phyloP scores from a whole-genome alignment of 2,888 invertebrate species.

The Hydriomena furcata region DNA sequence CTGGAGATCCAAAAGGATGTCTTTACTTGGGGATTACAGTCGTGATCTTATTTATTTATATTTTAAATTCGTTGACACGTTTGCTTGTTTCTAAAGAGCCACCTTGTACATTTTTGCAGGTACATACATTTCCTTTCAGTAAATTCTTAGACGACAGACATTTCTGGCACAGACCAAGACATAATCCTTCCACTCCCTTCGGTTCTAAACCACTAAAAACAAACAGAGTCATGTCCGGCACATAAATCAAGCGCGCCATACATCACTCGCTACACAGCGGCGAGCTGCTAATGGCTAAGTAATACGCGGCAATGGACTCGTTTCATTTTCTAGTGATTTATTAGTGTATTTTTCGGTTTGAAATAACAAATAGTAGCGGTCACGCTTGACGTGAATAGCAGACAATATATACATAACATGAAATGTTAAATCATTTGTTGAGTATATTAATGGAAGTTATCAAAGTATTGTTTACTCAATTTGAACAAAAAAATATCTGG shows the following conservation, averaged over 20 bases:
- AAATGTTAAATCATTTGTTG: too few species aligned
- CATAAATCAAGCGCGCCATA: conserved; percentile 53
- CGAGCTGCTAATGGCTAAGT: conserved; percentile 48
- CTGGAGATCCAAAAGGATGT: too few species aligned
- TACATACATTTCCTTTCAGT: not conserved
- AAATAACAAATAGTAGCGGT: conserved; percentile 27
- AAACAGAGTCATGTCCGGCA: conserved; percentile 33
- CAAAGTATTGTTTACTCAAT: too few species aligned
- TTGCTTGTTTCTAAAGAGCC: too few species aligned
- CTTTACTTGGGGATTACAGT: too few species aligned
- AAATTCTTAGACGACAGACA: conserved; percentile 3
- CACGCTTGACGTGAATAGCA: conserved; percentile 4
- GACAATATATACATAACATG: too few species aligned
- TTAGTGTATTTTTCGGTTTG: conserved; percentile 31
- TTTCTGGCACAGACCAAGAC: conserved; percentile 16
- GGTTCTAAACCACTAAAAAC: conserved; percentile 26
- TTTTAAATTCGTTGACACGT: too few species aligned
- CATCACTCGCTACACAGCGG: conserved; percentile 49
- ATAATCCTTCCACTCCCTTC: conserved; percentile 18
- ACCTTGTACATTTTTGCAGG: too few species aligned
- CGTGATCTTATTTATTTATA: too few species aligned
- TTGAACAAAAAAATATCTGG: too few species aligned
- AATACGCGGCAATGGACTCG: conserved; percentile 47
- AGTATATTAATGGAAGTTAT: too few species aligned
- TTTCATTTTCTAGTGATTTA: conserved; percentile 39